A percentile compares a stretch with the other conserved stretches of the same genome.
phyloP scores from a whole-genome alignment of 37 sponge, comb jelly and placozoan genomes.

The Cladorhizidae sp. region DNA sequence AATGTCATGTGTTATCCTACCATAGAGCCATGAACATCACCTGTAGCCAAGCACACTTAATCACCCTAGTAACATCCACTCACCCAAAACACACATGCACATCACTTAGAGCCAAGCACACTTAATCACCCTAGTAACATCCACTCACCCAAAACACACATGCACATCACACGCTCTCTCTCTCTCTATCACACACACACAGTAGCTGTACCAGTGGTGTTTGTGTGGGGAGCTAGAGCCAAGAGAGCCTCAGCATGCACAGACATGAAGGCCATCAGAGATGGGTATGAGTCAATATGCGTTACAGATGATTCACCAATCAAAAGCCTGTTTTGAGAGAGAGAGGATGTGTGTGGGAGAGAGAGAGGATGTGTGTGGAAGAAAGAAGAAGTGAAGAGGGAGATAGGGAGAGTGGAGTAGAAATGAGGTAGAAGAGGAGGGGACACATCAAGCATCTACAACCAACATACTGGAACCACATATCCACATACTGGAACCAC shows the following conservation, averaged over 20 bases:
- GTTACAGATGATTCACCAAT: constrained; percentile 13
- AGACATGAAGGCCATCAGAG: background rate
- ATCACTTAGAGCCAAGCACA: too few species aligned
- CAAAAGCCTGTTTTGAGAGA: background rate
- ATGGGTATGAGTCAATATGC: constrained; percentile 1
- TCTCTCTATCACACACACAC: background rate
- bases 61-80: too few species aligned
- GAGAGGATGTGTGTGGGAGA: background rate
- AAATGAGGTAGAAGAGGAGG: too few species aligned
- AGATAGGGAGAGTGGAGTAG: too few species aligned
- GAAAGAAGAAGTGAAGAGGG: background rate
- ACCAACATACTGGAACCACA: too few species aligned
- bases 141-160: background rate
- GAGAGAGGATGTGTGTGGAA: background rate
- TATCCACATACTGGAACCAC: too few species aligned
- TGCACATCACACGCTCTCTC: background rate
- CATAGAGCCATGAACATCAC: too few species aligned
- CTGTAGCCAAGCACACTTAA: too few species aligned
- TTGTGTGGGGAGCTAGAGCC: background rate
- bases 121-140: too few species aligned
- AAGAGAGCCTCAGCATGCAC: background rate
- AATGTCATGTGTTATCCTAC: too few species aligned
- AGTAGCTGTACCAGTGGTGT: background rate
- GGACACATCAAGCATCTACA: too few species aligned
- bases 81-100: too few species aligned